phyloP scores from a whole-genome alignment of 1,140 invertebrate genomes.

The Apis laboriosa region DNA sequence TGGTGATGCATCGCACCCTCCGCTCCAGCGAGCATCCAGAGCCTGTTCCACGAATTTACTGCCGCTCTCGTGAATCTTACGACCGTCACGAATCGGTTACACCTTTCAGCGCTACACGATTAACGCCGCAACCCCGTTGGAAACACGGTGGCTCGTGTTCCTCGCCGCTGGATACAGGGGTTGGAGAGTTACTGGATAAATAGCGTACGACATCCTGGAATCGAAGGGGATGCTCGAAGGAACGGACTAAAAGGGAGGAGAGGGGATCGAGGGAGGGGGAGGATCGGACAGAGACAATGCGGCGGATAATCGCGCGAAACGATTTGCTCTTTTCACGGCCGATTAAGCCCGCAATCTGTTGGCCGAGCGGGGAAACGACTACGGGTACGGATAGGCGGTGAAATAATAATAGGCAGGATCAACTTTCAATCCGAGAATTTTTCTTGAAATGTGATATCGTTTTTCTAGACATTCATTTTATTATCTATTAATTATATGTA shows the following conservation, averaged over 20 bases:
- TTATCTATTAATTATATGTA: too few species aligned
- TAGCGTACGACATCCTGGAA: background rate
- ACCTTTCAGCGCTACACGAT: constrained; percentile 43
- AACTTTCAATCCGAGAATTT: background rate
- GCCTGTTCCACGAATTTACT: constrained; percentile 42
- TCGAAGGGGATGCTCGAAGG: constrained; percentile 38
- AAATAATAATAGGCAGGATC: constrained; percentile 46
- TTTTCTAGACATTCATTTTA: too few species aligned
- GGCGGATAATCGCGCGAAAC: constrained; percentile 75
- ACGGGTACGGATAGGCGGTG: constrained; percentile 42
- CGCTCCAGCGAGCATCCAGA: background rate
- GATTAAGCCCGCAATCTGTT: constrained; percentile 78
- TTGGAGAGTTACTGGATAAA: constrained; percentile 12
- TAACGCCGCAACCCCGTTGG: constrained; percentile 44
- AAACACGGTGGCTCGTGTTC: constrained; percentile 5
- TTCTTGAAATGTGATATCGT: too few species aligned
- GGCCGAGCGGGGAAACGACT: constrained; percentile 44
- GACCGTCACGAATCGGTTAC: constrained; percentile 68
- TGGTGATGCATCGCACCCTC: background rate
- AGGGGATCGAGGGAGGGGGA: background rate
- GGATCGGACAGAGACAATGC: constrained; percentile 64
- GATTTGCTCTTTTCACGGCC: constrained; percentile 79
- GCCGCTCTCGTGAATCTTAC: constrained; percentile 56
- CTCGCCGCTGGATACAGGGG: background rate
- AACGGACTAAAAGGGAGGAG: background rate